Conservation (phyloP, 2,113 vertebrate genomes). For the Terrapene triunguis region DNA sequence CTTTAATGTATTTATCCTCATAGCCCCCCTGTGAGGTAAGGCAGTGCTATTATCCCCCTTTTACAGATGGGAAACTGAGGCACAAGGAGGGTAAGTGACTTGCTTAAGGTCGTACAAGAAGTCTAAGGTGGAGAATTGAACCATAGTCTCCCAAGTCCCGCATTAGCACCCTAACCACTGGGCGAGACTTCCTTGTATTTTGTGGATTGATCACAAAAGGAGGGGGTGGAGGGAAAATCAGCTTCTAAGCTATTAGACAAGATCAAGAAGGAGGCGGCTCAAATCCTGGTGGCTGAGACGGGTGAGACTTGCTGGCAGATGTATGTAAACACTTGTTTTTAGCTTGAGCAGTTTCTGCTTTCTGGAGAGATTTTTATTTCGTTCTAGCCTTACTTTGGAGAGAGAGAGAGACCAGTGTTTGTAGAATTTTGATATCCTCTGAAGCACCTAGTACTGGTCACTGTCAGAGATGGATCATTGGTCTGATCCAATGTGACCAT, state of each 20-base stretch:
- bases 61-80: neutral
- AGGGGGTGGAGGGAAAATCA: neutral
- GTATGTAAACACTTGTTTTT: neutral
- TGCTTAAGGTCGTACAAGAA: neutral
- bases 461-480: neutral
- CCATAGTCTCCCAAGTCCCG: neutral
- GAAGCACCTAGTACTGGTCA: neutral
- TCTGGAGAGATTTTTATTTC: neutral
- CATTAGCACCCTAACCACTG: rapidly evolving
- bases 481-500: too few relatives aligned
- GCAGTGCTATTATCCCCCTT: neutral
- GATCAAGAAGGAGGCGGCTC: neutral
- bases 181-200: neutral
- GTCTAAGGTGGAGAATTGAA: neutral
- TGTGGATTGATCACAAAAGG: neutral
- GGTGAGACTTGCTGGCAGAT: neutral
- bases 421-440: neutral
- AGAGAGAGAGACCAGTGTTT: neutral
- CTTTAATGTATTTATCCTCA: neutral
- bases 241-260: neutral
- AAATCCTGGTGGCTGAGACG: neutral
- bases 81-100: neutral
- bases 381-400: neutral
- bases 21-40: neutral
- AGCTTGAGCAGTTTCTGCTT: neutral